These are phyloP conservation scores for Stigmatopora nigra DNA, from an alignment of 2,113 vertebrate species.

Conservation along the genomic window DNA sequence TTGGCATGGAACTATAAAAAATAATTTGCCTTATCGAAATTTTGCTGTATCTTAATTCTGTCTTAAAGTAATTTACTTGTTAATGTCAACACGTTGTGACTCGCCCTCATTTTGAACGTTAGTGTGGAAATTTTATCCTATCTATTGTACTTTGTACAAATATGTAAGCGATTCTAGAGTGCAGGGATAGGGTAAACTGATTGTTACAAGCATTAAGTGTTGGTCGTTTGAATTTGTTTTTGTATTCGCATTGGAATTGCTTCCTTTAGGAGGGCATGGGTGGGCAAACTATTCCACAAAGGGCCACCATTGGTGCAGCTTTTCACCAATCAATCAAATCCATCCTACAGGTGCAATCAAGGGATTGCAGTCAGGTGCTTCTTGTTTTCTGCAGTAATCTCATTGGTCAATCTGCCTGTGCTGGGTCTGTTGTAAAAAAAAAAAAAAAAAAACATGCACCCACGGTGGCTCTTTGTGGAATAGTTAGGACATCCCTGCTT, in stretches of 20 bases:
- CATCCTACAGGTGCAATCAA: too few species aligned
- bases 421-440: too few species aligned
- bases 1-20: neutral
- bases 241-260: conserved; percentile 15
- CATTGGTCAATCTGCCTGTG: too few species aligned
- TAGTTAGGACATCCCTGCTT: neutral
- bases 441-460: too few species aligned
- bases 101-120: neutral
- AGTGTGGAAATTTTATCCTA: conserved; percentile 7
- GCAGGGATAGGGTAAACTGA: conserved; percentile 16
- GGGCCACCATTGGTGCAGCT: too few species aligned
- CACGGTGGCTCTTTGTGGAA: too few species aligned
- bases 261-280: too few species aligned
- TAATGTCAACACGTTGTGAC: neutral
- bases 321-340: too few species aligned
- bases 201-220: conserved; percentile 34
- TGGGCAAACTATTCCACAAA: too few species aligned
- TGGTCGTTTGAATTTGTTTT: conserved; percentile 12
- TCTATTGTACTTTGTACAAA: conserved; percentile 4
- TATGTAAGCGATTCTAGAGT: neutral
- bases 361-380: too few species aligned
- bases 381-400: too few species aligned
- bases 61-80: neutral
- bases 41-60: neutral
- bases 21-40: neutral